Base-by-base conservation (phyloP, 2,797 vertebrate species). In the Sebastes trivittatus region DNA sequence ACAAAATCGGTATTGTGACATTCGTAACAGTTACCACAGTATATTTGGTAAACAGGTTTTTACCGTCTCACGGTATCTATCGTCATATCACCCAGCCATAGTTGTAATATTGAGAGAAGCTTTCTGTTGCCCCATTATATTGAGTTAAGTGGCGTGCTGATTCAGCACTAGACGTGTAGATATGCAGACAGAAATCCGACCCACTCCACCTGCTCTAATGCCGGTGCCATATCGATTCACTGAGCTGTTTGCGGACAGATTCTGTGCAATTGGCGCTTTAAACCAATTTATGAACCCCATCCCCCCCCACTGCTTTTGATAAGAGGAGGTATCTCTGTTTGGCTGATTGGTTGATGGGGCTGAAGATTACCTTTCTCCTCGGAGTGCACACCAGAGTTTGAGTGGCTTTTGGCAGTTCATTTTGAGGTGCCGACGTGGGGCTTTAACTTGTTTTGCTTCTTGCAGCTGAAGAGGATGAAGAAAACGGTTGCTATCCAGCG, bases 181-280 rank as follows among this genome's bases (percentile, higher is more conserved):
- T 87, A 76, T 69, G 78, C 81, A 82, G 68, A 72, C n/a, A 75
- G 83, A 74, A 85, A 82, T 88, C 69, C 30, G 82, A 91, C 55
- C 86, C 81, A 78, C 69, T 85, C 65, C 75, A 78, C 83, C 61
- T 42, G 70, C 81, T 54, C 77, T 83, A 74, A 83, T 77, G 84
- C 71, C 38, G 72, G 32, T 52, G 71, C 80, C 29, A 29, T 69
- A 93, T 92, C 7, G 85, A 93, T 89, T 82, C 68, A 1, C 71
- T 25, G 27, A 75, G 86, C 81, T 77, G 85, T 87, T 87, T 89
- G 86, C 22, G 32, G 83, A 88, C 81, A 84, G 77, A 87, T 78
- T 84, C 76, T 62, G 73, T 77, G 84, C 81, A 80, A 87, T 77
- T 58, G 75, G 69, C n/a, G 62, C 75, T 77, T 90, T 70, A 70